Conservation (phyloP, 2,797 vertebrate species). For the Anguilla megastoma region DNA sequence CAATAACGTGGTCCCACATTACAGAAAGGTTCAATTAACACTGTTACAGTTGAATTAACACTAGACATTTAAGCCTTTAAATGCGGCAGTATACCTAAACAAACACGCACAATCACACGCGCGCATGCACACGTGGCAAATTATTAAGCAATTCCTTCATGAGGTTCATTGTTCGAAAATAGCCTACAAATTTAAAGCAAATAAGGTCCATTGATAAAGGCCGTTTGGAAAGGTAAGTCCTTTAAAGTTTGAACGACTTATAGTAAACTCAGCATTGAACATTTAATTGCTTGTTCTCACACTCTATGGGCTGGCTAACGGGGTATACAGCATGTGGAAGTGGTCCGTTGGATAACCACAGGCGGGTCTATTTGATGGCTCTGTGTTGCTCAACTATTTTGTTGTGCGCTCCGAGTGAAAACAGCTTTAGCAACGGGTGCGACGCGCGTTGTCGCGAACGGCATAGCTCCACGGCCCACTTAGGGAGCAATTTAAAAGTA, state of each 20-base stretch:
- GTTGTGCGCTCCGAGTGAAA: not conserved
- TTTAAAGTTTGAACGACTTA: not conserved
- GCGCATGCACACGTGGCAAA: not conserved
- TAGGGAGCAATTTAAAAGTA: constrained; percentile 24
- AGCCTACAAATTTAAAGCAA: not conserved
- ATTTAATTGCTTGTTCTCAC: not conserved
- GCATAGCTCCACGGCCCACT: not conserved
- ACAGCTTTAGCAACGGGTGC: not conserved
- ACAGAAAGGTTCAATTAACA: too few species aligned
- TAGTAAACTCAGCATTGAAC: not conserved
- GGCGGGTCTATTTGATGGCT: not conserved
- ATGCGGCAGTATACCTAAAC: not conserved
- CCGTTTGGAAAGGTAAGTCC: not conserved
- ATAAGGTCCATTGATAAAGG: not conserved
- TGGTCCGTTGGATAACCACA: not conserved
- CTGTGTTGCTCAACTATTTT: not conserved
- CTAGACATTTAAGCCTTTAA: not conserved
- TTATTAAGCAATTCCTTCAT: not conserved
- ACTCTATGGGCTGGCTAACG: not conserved
- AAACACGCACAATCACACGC: not conserved
- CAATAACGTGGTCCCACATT: too few species aligned
- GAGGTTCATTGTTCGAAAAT: not conserved
- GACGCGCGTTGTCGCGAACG: not conserved
- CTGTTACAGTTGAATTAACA: not conserved
- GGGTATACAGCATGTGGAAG: not conserved